A percentile compares a stretch with the other conserved stretches of the same genome.
phyloP scores from a whole-genome alignment of 2,797 vertebrate genomes.

The Hipposideros larvatus region DNA sequence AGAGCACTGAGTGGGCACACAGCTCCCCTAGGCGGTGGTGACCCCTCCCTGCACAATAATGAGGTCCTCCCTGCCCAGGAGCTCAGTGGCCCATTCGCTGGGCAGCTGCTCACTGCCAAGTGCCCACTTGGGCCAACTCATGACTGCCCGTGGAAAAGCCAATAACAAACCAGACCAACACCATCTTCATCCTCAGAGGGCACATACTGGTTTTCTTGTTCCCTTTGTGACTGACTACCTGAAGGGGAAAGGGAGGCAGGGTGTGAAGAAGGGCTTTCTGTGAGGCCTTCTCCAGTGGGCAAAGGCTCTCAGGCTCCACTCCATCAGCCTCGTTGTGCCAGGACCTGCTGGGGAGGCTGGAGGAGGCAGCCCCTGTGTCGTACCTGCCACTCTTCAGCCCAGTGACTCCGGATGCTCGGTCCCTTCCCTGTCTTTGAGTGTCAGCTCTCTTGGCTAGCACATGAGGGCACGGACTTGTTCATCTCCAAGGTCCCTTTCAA shows the following conservation, averaged over 20 bases:
- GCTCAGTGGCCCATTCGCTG: background rate
- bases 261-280: background rate
- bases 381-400: background rate
- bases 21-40: background rate
- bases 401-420: background rate
- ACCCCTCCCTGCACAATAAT: background rate
- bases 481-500: slow-evolving; percentile 2
- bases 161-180: background rate
- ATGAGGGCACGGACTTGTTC: background rate
- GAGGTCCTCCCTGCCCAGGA: background rate
- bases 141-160: background rate
- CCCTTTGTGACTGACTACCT: background rate
- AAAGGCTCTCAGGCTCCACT: background rate
- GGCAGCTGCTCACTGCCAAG: background rate
- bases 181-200: background rate
- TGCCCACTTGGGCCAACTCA: background rate
- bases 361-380: background rate
- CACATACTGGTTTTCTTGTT: background rate
- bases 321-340: background rate
- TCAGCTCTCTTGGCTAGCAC: background rate
- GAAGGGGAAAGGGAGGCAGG: background rate
- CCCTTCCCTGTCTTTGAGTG: slow-evolving; percentile 1
- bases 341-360: background rate
- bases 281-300: background rate
- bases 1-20: background rate